phyloP scores from a whole-genome alignment of 2,113 vertebrate genomes.

The Saccopteryx bilineata region DNA sequence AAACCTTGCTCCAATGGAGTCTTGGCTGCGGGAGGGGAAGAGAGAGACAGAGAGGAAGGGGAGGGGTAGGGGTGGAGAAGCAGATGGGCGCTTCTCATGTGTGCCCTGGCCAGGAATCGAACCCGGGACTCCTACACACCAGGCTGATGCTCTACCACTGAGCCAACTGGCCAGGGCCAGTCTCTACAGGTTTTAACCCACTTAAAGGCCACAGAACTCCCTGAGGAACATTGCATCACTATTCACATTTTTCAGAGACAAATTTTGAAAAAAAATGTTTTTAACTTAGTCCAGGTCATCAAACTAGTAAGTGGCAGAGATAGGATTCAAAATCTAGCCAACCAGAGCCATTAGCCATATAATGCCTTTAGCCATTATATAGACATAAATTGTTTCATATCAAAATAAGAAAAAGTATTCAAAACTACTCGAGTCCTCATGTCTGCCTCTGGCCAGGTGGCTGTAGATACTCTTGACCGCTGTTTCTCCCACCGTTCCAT shows the following conservation, averaged over 20 bases:
- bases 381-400: neutral
- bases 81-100: no score
- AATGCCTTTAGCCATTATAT: neutral
- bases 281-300: conserved; percentile 15
- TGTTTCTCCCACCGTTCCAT: neutral
- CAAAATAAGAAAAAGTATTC: conserved; percentile 26
- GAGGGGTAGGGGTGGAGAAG: no score
- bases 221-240: conserved; percentile 42
- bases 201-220: conserved; percentile 52
- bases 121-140: no score
- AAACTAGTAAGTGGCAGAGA: neutral
- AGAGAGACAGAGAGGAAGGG: no score
- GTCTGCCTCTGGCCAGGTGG: neutral
- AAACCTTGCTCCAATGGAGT: no score
- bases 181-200: conserved; percentile 2
- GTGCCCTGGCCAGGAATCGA: no score
- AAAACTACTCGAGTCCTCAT: neutral
- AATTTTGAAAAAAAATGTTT: neutral
- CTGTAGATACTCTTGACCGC: neutral
- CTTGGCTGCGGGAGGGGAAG: no score
- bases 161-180: no score
- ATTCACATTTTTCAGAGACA: conserved; percentile 51
- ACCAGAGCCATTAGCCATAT: neutral
- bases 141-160: no score
- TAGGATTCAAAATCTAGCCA: neutral